Evolutionary conservation across 30 jellyfish, hydroid and myxozoan species (phyloP).

Genomic region (Phacellophora camtschatica): DNA sequence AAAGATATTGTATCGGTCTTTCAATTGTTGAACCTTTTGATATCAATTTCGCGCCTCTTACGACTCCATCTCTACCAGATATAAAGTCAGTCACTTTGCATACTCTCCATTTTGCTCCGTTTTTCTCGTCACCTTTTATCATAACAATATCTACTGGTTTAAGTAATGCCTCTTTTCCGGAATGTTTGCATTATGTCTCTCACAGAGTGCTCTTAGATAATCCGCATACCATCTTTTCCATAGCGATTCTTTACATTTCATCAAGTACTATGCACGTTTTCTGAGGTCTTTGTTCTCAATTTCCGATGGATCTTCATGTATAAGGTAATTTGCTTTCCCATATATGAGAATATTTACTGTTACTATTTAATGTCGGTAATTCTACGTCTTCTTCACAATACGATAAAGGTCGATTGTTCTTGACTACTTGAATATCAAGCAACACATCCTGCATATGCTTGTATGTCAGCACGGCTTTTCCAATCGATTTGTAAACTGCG

Average conservation of each 20-base stretch:
- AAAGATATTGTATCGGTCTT: neutral
- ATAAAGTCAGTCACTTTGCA: neutral
- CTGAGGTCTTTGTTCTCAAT: constrained; percentile 29
- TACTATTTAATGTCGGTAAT: constrained; percentile 31
- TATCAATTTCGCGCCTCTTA: neutral
- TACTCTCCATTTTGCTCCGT: neutral
- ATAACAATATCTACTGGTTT: neutral
- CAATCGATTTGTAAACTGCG: constrained; percentile 19
- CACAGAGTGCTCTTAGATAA: too few relatives aligned
- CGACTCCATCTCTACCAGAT: neutral
- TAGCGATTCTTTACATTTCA: constrained; percentile 17
- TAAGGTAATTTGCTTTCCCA: constrained; percentile 21
- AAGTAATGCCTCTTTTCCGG: neutral
- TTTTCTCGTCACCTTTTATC: neutral
- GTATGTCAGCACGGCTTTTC: constrained; percentile 1
- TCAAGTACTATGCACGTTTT: constrained; percentile 35
- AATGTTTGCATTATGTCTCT: neutral
- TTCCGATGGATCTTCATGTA: constrained; percentile 4
- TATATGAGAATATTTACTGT: constrained; percentile 13
- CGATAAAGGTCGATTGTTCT: constrained; percentile 36
- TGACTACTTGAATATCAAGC: constrained; percentile 13
- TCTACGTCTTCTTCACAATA: constrained; percentile 43
- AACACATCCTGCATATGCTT: constrained; percentile 26
- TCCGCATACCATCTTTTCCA: too few relatives aligned
- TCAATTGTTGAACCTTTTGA: neutral